Percentiles rank a stretch among this genome's conserved stretches.
Conservation (phyloP, 2,888 invertebrate species). For the Sarcophaga rosellei region DNA sequence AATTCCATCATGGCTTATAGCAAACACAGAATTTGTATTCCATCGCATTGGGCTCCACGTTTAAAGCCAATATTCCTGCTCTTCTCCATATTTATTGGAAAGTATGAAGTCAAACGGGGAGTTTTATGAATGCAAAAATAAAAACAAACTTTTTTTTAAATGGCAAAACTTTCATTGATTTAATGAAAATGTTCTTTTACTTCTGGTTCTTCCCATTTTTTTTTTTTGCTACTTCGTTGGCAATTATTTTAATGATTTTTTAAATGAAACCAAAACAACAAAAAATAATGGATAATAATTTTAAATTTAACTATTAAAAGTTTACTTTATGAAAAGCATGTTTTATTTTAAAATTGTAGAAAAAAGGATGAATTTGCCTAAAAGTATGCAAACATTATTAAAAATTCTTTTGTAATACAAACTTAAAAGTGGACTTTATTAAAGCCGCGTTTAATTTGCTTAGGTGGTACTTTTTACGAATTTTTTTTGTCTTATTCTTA, state of each 20-base stretch:
- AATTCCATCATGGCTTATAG: neutral
- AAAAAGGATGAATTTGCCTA: too few relatives aligned
- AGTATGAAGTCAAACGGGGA: neutral
- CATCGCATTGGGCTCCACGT: neutral
- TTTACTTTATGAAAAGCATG: neutral
- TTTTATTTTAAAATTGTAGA: too few relatives aligned
- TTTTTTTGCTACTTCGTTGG: neutral
- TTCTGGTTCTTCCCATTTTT: neutral
- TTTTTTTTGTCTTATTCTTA: too few relatives aligned
- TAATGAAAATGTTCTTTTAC: constrained; percentile 19
- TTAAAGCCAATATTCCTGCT: constrained; percentile 33
- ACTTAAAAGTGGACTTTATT: too few relatives aligned
- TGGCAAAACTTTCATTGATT: constrained; percentile 48
- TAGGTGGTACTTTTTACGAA: too few relatives aligned
- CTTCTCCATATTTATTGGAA: neutral
- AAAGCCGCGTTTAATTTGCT: too few relatives aligned
- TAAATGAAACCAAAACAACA: neutral
- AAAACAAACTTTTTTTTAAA: constrained; percentile 25
- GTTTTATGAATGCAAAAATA: neutral
- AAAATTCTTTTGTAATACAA: too few relatives aligned
- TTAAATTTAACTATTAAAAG: neutral
- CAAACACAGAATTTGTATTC: constrained; percentile 26
- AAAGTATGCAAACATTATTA: too few relatives aligned
- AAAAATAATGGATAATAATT: neutral
- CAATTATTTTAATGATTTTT: constrained; percentile 57